Base-by-base conservation (phyloP, 2,888 invertebrate genomes). In the Phaonia tiefii region DNA sequence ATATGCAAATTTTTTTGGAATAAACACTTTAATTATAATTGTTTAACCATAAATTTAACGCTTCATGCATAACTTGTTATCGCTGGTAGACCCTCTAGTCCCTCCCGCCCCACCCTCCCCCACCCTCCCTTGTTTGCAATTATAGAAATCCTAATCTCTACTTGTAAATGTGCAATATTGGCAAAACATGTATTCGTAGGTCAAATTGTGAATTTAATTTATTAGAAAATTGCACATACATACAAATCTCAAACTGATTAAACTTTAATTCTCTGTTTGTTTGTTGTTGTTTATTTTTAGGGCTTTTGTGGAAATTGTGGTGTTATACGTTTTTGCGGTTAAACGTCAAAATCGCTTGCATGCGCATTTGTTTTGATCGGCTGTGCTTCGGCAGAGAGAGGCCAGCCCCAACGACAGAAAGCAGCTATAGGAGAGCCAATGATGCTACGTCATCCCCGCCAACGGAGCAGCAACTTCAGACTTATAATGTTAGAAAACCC, bases 281-380 rank as follows among this genome's bases (percentile, higher is more conserved):
- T 42, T 42, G 37, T 39, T 20, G 79, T 31, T 51, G 82, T 65
- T 58, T 65, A 26, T 26, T 86, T 87, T 5, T 84, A 90, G 90
- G 90, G 89, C 87, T 86, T 75, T 83, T 74, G 75, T 83, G 83
- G 81, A 39, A 65, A 60, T 60, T 15, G 67, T 82, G 54, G 74
- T 87, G 88, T 86, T 86, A 83, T 85, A 87, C 85, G 84, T 87
- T 86, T 75, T 70, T 85, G 86, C 86, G 84, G 88, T 87, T 85
- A 83, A 84, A 82, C 85, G 84, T 82, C 87, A 89, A 90, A 93
- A 91, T 93, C 93, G 93, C 93, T 94, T 95, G 94, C 94, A 96
- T 96, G 96, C 96, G 96, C 94, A 95, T 96, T 93, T 96, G 96
- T 92, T 96, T 96, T 92, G 96, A 96, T 92, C 94, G 94, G 93